Evolutionary conservation across 2,797 vertebrate genomes (phyloP).

Genomic region (Peromyscus melanophrys): DNA sequence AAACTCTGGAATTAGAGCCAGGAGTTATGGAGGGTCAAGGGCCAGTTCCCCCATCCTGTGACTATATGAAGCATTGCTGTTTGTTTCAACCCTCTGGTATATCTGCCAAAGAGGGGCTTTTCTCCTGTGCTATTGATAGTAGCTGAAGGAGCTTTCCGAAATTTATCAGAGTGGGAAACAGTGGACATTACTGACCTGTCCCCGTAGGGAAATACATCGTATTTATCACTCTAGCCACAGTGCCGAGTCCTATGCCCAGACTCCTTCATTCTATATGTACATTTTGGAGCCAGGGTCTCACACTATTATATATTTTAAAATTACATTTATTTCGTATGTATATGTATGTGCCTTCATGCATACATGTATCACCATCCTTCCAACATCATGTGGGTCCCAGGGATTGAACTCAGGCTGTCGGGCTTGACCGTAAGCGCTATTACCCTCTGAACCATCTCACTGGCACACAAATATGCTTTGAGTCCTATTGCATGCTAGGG

Average conservation of each 20-base stretch:
- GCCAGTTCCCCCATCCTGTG: not conserved
- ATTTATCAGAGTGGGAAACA: not conserved
- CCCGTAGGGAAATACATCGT: not conserved
- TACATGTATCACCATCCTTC: not conserved
- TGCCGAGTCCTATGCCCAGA: not conserved
- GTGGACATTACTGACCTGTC: not conserved
- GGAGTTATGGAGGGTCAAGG: not conserved
- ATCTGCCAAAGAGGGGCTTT: not conserved
- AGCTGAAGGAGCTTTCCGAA: not conserved
- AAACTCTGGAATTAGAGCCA: slow-evolving; percentile 31
- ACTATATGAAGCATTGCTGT: not conserved
- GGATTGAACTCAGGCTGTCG: not conserved
- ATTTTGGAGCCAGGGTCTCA: not conserved
- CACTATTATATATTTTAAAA: not conserved
- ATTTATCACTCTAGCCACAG: not conserved
- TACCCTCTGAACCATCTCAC: not conserved
- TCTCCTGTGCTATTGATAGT: not conserved
- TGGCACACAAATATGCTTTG: not conserved
- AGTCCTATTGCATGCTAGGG: not conserved
- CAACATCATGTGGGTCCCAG: not conserved
- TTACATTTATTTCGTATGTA: not conserved
- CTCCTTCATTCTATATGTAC: not conserved
- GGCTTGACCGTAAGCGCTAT: not conserved
- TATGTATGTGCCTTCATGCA: not conserved
- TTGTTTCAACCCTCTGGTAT: not conserved